Evolutionary conservation across 2,888 invertebrate species (phyloP), one percentile per base, ranked within the genome.

Genomic region (Drosophila nr. fundita): DNA sequence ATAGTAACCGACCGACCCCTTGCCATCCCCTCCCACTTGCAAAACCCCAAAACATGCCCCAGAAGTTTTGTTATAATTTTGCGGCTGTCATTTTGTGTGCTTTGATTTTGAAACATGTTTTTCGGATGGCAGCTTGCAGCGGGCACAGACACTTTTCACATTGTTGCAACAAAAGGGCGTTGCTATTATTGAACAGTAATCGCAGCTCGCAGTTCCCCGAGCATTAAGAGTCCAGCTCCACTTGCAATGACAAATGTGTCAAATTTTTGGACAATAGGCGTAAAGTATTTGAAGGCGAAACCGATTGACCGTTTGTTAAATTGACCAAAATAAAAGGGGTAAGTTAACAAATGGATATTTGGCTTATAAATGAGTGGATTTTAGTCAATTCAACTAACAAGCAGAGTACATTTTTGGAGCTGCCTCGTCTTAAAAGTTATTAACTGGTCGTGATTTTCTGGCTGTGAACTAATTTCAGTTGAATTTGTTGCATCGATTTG

Each of bases 61-160:
- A 82, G 71, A 82, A 80, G 83, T 89, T 88, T 76, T 85, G 87
- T 86, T 83, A 90, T 86, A 85, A 89, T 89, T 85, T 76, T 74
- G 88, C 73, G 72, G 62, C 78, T 89, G 88, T 80, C 90, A 90
- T 88, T 85, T 83, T 73, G 54, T 54, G 66, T 69, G 72, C 66
- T 80, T 80, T 87, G 88, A 83, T 85, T 89, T 75, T 36, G 61
- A 13, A 40, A 40, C 73, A 49, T 68, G 66, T 67, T 67, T 50
- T 63, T 60, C 48, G 50, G 40, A 36, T 42, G 48, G 48, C 64
- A 60, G 71, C 49, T 52, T 54, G 60, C 49, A 67, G 55, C 30
- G 55, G 52, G 30, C 34, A 45, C 63, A 24, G 40, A 40, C 57
- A 57, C 73, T 11, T 53, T 60, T 32, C 57, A 38, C 55, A 38